Evolutionary conservation across 2,113 vertebrate genomes (phyloP), one percentile per base, ranked within the genome.

Genomic region (Canis aureus): DNA sequence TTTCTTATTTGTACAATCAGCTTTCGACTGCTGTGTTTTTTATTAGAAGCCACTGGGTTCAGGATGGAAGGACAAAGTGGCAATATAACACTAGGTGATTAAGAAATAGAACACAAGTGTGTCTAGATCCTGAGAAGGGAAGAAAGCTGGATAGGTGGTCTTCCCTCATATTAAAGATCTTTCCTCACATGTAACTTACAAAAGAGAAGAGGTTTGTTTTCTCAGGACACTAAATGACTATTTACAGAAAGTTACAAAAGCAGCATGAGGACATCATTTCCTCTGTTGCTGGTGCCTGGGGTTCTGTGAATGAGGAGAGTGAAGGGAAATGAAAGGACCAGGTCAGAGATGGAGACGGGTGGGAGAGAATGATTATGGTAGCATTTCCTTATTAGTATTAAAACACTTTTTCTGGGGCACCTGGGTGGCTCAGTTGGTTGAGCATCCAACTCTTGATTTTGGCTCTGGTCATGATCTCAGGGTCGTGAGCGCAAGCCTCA

Each of bases 231-330:
- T 74, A 87, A 67, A 74, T 53, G 13, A 69, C 60, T 86, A 43
- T 90, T 91, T 91, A 93, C 73, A 91, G 62, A 86, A 95, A 89
- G 66, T 53, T 73, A 94, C 89, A 95, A 79, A 91, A 23, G 29
- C n/a, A 7, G 76, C 55, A 11, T 2, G 59, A 93, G 35, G 49
- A 35, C 43, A 29, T 53, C 43, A 83, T 89, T 89, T 89, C 74
- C 43, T 94, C 92, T 76, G 51, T 64, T 35, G 80, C 51, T 92
- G 20, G 51, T 53, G 66, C 49, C 59, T 49, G 43, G 25, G 38
- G 23, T 60, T 87, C 57, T 86, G 69, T 80, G 74, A 74, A 90
- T 32, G 38, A 25, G 89, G 51, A 87, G 83, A 96, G 95, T 32
- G 59, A 64, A 89, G 76, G 20, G 16, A 92, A 92, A 80, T 49